Percentiles rank a stretch among this genome's conserved stretches.
Conservation (phyloP, 2,113 vertebrate genomes). For the Paramisgurnus dabryanus region DNA sequence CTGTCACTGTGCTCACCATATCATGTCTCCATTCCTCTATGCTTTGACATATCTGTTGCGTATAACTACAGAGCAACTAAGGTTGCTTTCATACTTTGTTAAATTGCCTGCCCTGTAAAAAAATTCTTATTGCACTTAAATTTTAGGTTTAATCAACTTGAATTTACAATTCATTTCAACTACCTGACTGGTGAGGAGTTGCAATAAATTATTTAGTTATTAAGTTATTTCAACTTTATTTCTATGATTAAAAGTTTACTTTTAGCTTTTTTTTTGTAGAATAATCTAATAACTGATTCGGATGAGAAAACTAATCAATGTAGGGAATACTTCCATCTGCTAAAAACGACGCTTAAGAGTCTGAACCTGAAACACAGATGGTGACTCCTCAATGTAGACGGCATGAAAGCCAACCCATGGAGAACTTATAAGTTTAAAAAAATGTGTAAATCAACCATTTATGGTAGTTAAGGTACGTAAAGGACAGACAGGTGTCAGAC, state of each 20-base stretch:
- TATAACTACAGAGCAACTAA: too few species aligned
- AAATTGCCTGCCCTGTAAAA: too few species aligned
- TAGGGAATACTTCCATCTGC: conserved; percentile 57
- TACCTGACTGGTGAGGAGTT: too few species aligned
- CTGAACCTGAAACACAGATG: conserved; percentile 71
- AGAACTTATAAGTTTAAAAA: not conserved
- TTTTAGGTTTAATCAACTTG: too few species aligned
- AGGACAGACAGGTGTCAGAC: conserved; percentile 35
- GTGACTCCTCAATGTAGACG: conserved; percentile 54
- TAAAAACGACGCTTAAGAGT: conserved; percentile 58
- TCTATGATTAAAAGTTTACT: too few species aligned
- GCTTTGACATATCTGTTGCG: conserved; percentile 24
- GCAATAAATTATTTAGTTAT: too few species aligned
- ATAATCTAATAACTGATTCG: not conserved
- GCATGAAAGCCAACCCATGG: conserved; percentile 5
- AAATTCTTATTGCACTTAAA: too few species aligned
- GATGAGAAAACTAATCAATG: conserved; percentile 52
- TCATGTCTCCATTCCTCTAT: conserved; percentile 2
- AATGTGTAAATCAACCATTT: conserved; percentile 29
- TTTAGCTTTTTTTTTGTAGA: too few species aligned
- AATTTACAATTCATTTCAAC: too few species aligned
- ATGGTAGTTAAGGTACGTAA: conserved; percentile 53
- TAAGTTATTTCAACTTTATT: too few species aligned
- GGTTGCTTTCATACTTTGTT: too few species aligned
- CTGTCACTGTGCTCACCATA: not conserved